These are phyloP conservation scores for Lordiphosa stackelbergi DNA, from an alignment of 1,140 invertebrate species.

Conservation along the genomic window DNA sequence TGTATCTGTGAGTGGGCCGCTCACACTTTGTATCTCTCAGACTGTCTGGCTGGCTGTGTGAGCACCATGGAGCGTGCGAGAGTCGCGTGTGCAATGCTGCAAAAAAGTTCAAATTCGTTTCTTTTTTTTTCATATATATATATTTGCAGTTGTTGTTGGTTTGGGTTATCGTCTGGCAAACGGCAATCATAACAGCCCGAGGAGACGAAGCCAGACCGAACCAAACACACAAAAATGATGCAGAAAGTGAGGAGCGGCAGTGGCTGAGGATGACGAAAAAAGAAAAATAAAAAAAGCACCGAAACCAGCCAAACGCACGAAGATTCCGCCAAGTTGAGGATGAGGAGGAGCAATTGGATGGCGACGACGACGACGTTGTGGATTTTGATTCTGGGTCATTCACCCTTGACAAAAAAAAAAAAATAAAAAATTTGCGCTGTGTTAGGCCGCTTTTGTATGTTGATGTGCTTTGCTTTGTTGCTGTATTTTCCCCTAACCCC, in stretches of 20 bases:
- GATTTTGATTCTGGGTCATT: conserved; percentile 75
- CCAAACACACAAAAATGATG: conserved; percentile 49
- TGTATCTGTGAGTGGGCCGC: conserved; percentile 50
- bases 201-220: conserved; percentile 33
- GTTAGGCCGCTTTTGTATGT: conserved; percentile 68
- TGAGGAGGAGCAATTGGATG: conserved; percentile 10
- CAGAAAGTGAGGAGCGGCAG: conserved; percentile 40
- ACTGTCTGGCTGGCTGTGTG: conserved; percentile 45
- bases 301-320: conserved; percentile 53
- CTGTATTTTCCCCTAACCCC: conserved; percentile 10
- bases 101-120: conserved; percentile 71
- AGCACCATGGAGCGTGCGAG: conserved; percentile 46
- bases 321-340: conserved; percentile 35
- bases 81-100: conserved; percentile 73
- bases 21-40: conserved; percentile 44
- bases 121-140: conserved; percentile 18
- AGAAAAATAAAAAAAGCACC: neutral
- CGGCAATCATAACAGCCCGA: conserved; percentile 70
- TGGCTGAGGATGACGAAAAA: conserved; percentile 45
- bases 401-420: conserved; percentile 74
- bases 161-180: conserved; percentile 72
- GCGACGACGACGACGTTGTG: conserved; percentile 63
- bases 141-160: conserved; percentile 34
- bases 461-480: conserved; percentile 28
- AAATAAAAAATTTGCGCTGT: conserved; percentile 58